A percentile compares a stretch with the other conserved stretches of the same genome.
phyloP scores from a whole-genome alignment of 1,140 invertebrate genomes.

The Anadara kagoshimensis region DNA sequence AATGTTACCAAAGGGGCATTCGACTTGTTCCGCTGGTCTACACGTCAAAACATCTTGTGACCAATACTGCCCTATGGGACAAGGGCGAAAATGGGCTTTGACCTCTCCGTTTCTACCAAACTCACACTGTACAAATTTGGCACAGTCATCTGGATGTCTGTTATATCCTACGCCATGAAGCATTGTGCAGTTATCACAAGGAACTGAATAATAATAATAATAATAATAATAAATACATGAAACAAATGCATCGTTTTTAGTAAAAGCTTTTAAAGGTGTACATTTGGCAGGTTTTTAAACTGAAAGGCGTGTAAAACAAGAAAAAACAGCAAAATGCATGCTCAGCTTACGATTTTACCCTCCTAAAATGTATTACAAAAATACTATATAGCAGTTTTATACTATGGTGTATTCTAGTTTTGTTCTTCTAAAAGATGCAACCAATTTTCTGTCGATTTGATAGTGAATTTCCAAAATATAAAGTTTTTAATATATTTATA shows the following conservation, averaged over 20 bases:
- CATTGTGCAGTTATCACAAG: constrained; percentile 50
- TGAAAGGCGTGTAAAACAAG: too few relatives aligned
- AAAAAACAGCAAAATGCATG: neutral
- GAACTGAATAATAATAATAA: constrained; percentile 28
- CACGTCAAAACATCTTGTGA: constrained; percentile 46
- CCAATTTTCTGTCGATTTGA: too few relatives aligned
- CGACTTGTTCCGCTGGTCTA: constrained; percentile 30
- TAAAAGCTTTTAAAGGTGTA: too few relatives aligned
- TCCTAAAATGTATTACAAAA: too few relatives aligned
- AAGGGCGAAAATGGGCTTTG: constrained; percentile 31
- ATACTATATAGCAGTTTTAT: too few relatives aligned
- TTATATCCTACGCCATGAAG: constrained; percentile 54
- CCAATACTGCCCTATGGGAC: constrained; percentile 50
- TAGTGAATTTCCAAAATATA: too few relatives aligned
- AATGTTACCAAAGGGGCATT: constrained; percentile 43
- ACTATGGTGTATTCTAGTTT: too few relatives aligned
- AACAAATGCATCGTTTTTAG: too few relatives aligned
- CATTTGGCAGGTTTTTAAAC: neutral
- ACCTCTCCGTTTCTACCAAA: constrained; percentile 26
- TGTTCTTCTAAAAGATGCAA: too few relatives aligned
- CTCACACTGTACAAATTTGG: constrained; percentile 52
- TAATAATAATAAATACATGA: too few relatives aligned
- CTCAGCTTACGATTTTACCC: too few relatives aligned
- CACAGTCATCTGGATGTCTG: constrained; percentile 50
- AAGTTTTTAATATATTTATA: too few relatives aligned